Evolutionary conservation across 2,888 invertebrate genomes (phyloP).

Genomic region (Yponomeuta malinellus): DNA sequence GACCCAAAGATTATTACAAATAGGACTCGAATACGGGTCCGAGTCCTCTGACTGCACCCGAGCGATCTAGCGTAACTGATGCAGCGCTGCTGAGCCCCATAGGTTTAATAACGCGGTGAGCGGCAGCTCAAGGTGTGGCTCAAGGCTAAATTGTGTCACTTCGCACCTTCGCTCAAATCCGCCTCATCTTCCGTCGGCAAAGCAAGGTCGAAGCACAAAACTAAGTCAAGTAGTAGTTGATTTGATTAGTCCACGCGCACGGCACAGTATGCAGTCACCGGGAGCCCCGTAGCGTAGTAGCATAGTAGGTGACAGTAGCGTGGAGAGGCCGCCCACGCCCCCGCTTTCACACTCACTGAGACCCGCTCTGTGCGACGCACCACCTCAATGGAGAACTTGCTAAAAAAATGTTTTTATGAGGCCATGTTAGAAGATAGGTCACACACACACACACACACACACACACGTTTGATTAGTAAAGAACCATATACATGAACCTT

Average conservation of each 20-base stretch:
- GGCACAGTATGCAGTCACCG: too few relatives aligned
- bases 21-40: too few relatives aligned
- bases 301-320: background rate
- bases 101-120: background rate
- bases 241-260: background rate
- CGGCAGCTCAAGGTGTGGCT: slow-evolving; percentile 2
- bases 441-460: too few relatives aligned
- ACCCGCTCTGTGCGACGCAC: too few relatives aligned
- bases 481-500: too few relatives aligned
- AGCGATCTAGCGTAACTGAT: too few relatives aligned
- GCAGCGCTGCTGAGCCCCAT: background rate
- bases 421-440: too few relatives aligned
- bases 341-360: background rate
- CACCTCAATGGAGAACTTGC: too few relatives aligned
- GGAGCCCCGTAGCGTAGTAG: background rate
- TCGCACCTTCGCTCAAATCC: background rate
- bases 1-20: too few relatives aligned
- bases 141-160: slow-evolving; percentile 2
- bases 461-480: too few relatives aligned
- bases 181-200: background rate
- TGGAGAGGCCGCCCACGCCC: background rate
- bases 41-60: too few relatives aligned
- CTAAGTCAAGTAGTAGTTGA: background rate
- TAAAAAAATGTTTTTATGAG: too few relatives aligned
- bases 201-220: background rate